Evolutionary conservation across 2,888 invertebrate genomes (phyloP).

Genomic region (Nycteola revayana): DNA sequence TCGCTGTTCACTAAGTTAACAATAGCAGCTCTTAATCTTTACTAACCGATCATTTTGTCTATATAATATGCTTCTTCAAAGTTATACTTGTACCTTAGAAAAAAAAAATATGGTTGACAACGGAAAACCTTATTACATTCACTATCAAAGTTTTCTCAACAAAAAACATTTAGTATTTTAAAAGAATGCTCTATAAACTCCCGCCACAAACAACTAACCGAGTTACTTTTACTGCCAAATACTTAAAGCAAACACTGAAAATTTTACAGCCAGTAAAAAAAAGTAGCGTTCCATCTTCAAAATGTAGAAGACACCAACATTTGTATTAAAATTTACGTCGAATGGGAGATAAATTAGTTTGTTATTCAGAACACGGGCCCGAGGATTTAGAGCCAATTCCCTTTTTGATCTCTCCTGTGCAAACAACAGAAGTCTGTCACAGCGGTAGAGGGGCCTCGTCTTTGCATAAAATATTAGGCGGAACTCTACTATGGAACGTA

Average conservation of each 20-base stretch:
- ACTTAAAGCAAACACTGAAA: slow-evolving; percentile 1
- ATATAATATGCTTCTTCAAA: too few relatives aligned
- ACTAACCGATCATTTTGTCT: too few relatives aligned
- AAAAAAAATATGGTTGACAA: too few relatives aligned
- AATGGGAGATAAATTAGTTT: slow-evolving; percentile 64
- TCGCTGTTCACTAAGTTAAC: too few relatives aligned
- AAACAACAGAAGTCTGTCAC: slow-evolving; percentile 70
- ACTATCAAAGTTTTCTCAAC: slow-evolving; percentile 5
- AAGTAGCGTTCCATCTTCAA: slow-evolving; percentile 9
- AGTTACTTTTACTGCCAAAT: too few relatives aligned
- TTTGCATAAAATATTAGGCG: slow-evolving; percentile 75
- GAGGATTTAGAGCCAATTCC: slow-evolving; percentile 75
- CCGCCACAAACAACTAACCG: too few relatives aligned
- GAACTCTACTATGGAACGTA: slow-evolving; percentile 15
- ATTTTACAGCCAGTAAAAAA: slow-evolving; percentile 6
- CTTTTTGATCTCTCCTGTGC: slow-evolving; percentile 73
- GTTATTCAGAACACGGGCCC: slow-evolving; percentile 67
- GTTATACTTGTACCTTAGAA: too few relatives aligned
- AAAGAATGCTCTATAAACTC: too few relatives aligned
- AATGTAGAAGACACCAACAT: slow-evolving; percentile 25
- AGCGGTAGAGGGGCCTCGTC: slow-evolving; percentile 54
- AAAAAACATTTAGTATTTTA: too few relatives aligned
- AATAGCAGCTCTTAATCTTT: too few relatives aligned
- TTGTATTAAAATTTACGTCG: slow-evolving; percentile 56
- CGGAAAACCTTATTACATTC: slow-evolving; percentile 6